Percentiles rank a stretch among this genome's conserved stretches.
Conservation (phyloP, 2,888 invertebrate genomes). For the Pseudoips prasinana region DNA sequence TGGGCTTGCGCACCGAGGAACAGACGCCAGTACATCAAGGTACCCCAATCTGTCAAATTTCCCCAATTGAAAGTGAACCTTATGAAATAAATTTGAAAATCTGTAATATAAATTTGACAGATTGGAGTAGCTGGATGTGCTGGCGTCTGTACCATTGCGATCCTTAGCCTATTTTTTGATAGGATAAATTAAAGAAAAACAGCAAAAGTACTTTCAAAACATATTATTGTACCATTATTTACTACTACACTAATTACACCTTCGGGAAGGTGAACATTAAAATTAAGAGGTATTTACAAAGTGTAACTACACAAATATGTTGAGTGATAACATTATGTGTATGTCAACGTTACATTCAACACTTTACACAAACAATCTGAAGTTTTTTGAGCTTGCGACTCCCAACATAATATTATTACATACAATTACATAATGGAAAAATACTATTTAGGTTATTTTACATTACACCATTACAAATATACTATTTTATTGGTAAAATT, state of each 20-base stretch:
- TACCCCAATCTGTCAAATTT: no score
- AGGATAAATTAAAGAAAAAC: neutral
- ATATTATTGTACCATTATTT: conserved; percentile 46
- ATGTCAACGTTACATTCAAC: conserved; percentile 19
- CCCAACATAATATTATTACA: conserved; percentile 12
- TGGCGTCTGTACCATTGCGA: no score
- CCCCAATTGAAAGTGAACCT: no score
- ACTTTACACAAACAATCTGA: conserved; percentile 13
- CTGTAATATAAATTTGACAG: no score
- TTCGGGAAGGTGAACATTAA: conserved; percentile 27
- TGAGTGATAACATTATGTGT: conserved; percentile 15
- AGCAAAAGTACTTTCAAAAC: conserved; percentile 25
- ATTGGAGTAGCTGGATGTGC: no score
- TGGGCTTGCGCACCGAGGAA: no score
- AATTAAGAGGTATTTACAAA: conserved; percentile 32
- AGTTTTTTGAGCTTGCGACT: conserved; percentile 23
- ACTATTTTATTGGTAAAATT: no score
- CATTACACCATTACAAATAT: conserved; percentile 1
- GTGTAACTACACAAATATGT: conserved; percentile 23
- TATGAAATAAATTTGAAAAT: no score
- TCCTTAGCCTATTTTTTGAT: no score
- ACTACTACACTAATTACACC: conserved; percentile 33
- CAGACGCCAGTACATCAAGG: no score
- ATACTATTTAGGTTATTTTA: conserved; percentile 29
- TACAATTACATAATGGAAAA: conserved; percentile 32